Base-by-base conservation (phyloP, 2,888 invertebrate genomes). In the Artemia sp. region DNA sequence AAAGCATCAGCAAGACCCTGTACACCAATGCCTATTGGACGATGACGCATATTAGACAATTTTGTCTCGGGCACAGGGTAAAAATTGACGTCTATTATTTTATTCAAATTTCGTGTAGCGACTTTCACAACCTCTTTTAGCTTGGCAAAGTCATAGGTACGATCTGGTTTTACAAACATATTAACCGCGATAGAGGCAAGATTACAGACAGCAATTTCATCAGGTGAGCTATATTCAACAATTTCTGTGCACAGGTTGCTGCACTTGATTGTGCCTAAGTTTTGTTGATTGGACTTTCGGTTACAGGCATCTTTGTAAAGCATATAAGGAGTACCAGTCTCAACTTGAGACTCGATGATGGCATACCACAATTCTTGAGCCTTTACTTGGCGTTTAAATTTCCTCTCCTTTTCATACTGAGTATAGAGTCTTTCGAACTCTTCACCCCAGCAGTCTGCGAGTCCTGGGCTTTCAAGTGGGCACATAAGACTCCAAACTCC, bases 241-340 rank as follows among this genome's bases (percentile, higher is more conserved):
- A 98, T 92, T 83, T 99, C 98, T 0, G 98, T 97, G 78, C 97
- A 98, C 53, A 98, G 82, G 79, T 98, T 98, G 75, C 94, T 93
- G 79, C 95, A 92, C 80, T 94, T 95, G 74, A 98, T 98, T 0
- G 97, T 97, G 12, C 98, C 98, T 71, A 98, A 81, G 80, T 98
- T 96, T 78, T 97, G 89, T 76, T 99, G 98, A 79, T 98, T 98
- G 72, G 92, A 92, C 80, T 98, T 98, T 1, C 89, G 81, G 77
- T 98, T 98, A 77, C 97, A 96, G 6, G 93, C 85, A 80, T 98
- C 98, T 80, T 93, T 93, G 77, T 92, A 93, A 0, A 92, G 80
- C 92, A 98, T 96, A 78, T 93, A 98, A 0, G 98, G 98, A 7
- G 92, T 93, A 12, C 97, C 98, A 2, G 97, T 97, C 82, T 98